Evolutionary conservation across 2,797 vertebrate species (phyloP).

Genomic region (Pygocentrus nattereri): DNA sequence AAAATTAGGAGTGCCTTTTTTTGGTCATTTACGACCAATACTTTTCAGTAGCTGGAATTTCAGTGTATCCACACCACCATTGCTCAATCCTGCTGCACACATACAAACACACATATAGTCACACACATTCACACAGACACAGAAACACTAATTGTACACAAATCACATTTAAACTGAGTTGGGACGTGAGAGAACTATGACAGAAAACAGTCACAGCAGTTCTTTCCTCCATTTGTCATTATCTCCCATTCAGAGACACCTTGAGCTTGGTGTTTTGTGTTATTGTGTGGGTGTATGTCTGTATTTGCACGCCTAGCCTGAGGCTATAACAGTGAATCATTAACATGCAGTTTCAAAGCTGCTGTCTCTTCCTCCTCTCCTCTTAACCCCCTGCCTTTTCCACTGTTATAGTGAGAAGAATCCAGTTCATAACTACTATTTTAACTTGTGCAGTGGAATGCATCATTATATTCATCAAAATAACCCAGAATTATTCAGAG

Average conservation of each 20-base stretch:
- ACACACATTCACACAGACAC: neutral
- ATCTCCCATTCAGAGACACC: neutral
- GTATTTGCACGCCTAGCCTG: constrained; percentile 1
- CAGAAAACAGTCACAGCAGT: constrained; percentile 28
- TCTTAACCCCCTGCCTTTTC: neutral
- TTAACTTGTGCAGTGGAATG: neutral
- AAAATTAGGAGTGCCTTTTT: no score
- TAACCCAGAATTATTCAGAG: no score
- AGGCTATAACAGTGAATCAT: constrained; percentile 32
- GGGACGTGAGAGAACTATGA: neutral
- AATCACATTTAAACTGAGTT: neutral
- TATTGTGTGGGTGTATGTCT: neutral
- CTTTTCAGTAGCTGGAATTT: no score
- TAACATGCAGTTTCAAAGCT: constrained; percentile 9
- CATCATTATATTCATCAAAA: neutral
- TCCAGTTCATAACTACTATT: constrained; percentile 11
- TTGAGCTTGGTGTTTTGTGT: neutral
- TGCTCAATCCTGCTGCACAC: neutral
- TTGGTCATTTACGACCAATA: no score
- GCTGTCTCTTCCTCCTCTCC: constrained; percentile 8
- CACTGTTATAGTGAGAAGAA: constrained; percentile 5
- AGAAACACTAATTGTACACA: neutral
- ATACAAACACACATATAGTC: constrained; percentile 4
- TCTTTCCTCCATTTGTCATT: constrained; percentile 18
- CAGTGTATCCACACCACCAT: no score